A percentile compares a stretch with the other conserved stretches of the same genome.
Conservation (phyloP, 2,113 vertebrate species). For the Scophthalmus maximus region DNA sequence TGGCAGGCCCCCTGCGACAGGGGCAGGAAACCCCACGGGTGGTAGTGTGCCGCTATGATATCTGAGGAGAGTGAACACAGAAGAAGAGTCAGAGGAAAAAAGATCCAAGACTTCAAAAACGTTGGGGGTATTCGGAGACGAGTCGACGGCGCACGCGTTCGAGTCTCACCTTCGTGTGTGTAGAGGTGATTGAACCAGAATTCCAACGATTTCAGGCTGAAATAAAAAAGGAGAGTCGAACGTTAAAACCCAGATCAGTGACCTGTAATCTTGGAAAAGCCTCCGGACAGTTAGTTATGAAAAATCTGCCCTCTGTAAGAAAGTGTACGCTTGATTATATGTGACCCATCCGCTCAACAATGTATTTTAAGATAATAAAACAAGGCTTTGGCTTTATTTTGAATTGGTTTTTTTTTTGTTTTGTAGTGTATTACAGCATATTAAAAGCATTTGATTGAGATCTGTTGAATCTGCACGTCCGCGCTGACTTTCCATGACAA, state of each 20-base stretch:
- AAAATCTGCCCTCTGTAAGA: too few species aligned
- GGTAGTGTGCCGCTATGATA: slow-evolving; percentile 91
- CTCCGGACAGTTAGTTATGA: too few species aligned
- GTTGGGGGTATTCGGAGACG: background rate
- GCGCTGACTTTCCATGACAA: too few species aligned
- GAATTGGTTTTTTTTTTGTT: too few species aligned
- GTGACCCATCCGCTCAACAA: too few species aligned
- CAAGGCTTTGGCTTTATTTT: too few species aligned
- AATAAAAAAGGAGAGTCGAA: slow-evolving; percentile 17
- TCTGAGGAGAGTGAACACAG: slow-evolving; percentile 80
- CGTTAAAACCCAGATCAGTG: background rate
- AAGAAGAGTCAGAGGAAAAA: background rate
- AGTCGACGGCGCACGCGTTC: background rate
- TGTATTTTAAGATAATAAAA: too few species aligned
- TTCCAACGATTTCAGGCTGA: slow-evolving; percentile 93
- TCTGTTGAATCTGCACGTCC: too few species aligned
- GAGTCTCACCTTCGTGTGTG: slow-evolving; percentile 91
- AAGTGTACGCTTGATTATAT: too few species aligned
- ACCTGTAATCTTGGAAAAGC: too few species aligned
- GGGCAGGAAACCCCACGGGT: slow-evolving; percentile 91
- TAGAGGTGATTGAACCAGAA: slow-evolving; percentile 98
- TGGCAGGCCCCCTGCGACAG: slow-evolving; percentile 89
- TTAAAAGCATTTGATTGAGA: too few species aligned
- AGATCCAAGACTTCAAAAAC: background rate
- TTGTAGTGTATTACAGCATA: too few species aligned